Percentiles rank a stretch among this genome's conserved stretches.
Evolutionary conservation across 2,888 invertebrate species (phyloP).

Genomic region (Adineta ricciae): DNA sequence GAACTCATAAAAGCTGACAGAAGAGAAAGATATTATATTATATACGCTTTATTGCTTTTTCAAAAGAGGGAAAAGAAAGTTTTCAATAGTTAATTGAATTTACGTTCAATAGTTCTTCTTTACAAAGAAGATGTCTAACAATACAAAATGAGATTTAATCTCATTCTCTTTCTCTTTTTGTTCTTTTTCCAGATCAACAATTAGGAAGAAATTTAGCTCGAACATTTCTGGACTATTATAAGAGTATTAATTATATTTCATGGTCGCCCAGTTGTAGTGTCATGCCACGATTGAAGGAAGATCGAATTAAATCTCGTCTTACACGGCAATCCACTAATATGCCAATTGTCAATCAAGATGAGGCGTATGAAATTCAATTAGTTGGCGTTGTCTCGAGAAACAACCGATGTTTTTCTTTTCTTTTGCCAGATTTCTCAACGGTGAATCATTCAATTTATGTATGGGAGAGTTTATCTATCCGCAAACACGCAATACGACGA

Average conservation of each 20-base stretch:
- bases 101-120: not conserved
- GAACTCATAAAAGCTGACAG: not conserved
- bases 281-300: conserved; percentile 29
- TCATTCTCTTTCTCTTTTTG: not conserved
- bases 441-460: not conserved
- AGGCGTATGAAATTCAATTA: not conserved
- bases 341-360: not conserved
- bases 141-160: not conserved
- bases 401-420: not conserved
- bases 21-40: not conserved
- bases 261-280: conserved; percentile 21
- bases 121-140: not conserved
- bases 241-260: conserved; percentile 48
- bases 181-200: conserved; percentile 59
- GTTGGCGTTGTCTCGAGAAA: no score
- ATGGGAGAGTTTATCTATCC: conserved; percentile 2
- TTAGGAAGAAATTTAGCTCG: conserved; percentile 67
- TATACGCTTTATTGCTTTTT: not conserved
- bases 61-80: not conserved
- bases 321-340: not conserved
- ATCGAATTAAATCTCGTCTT: not conserved
- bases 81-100: not conserved
- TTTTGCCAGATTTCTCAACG: not conserved
- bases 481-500: not conserved
- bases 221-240: conserved; percentile 70